Conservation (phyloP, 2,797 vertebrate genomes). For the Tympanoctomys barrerae region DNA sequence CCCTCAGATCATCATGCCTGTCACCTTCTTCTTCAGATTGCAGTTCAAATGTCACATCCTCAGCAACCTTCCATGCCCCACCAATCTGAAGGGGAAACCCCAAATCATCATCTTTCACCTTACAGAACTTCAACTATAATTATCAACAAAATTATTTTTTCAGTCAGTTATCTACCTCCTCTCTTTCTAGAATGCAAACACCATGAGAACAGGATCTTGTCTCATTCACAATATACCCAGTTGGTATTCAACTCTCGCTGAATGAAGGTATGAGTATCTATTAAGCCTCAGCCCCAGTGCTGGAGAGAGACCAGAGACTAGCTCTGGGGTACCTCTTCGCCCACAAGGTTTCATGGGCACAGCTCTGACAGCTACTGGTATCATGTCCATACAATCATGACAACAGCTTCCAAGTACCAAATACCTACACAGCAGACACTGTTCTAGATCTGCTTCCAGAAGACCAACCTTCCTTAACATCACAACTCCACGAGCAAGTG, state of each 20-base stretch:
- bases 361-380: not conserved
- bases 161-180: not conserved
- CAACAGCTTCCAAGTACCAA: not conserved
- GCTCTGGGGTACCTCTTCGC: not conserved
- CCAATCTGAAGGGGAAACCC: not conserved
- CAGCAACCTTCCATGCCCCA: not conserved
- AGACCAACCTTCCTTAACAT: not conserved
- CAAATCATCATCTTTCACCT: not conserved
- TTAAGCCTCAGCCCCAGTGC: not conserved
- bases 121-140: not conserved
- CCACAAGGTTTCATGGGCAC: not conserved
- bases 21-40: not conserved
- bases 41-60: not conserved
- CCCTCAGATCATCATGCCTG: not conserved
- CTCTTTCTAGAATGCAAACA: constrained; percentile 40
- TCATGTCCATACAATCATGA: not conserved
- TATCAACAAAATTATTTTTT: constrained; percentile 8
- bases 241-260: not conserved
- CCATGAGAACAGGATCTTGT: not conserved
- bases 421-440: not conserved
- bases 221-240: not conserved
- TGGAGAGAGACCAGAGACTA: not conserved
- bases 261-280: not conserved
- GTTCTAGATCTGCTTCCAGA: not conserved
- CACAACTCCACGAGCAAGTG: not conserved